These are phyloP conservation scores for Eristalis tenax DNA, from an alignment of 2,888 invertebrate genomes.

Conservation along the genomic window DNA sequence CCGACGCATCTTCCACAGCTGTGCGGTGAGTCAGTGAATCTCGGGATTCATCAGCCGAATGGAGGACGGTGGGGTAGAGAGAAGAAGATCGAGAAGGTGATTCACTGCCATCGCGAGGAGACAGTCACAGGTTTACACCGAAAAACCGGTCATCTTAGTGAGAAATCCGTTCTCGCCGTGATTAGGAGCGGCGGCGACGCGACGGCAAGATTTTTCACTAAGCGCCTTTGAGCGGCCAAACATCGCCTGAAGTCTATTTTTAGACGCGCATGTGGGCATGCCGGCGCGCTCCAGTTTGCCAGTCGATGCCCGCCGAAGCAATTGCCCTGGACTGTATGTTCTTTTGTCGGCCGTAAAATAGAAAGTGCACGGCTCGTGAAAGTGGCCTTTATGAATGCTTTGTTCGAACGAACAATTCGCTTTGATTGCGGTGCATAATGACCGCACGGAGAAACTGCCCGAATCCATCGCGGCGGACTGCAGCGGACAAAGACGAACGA, in stretches of 20 bases:
- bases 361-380: constrained; percentile 41
- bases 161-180: constrained; percentile 18
- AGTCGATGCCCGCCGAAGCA: background rate
- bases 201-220: background rate
- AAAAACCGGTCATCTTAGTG: constrained; percentile 29
- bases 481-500: background rate
- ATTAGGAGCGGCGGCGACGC: background rate
- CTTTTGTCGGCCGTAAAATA: constrained; percentile 13
- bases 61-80: background rate
- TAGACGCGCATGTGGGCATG: background rate
- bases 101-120: constrained; percentile 9
- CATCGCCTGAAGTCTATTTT: background rate
- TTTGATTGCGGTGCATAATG: constrained; percentile 10
- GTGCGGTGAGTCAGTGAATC: constrained; percentile 12
- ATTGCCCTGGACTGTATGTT: background rate
- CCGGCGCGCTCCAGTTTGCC: background rate
- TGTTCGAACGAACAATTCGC: background rate
- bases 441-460: background rate
- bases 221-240: background rate
- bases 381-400: constrained; percentile 21
- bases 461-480: background rate
- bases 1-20: background rate
- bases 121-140: constrained; percentile 20
- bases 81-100: constrained; percentile 11
- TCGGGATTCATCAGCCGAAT: constrained; percentile 1